Evolutionary conservation across 2,113 vertebrate species (phyloP).

Genomic region (Sorex araneus): DNA sequence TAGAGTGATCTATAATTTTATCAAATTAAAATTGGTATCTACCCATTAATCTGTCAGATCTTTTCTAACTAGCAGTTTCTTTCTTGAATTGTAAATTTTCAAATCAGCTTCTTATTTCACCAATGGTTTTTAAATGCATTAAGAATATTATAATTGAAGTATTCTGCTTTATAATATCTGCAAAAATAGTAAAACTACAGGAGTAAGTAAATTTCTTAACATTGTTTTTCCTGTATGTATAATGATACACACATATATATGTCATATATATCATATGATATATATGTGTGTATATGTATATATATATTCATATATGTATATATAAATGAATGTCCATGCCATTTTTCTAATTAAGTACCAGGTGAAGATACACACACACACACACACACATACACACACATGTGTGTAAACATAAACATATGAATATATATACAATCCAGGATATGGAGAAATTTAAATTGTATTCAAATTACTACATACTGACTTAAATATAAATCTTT

Average conservation of each 20-base stretch:
- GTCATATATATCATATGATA: no score
- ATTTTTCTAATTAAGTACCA: background rate
- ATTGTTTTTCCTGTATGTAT: no score
- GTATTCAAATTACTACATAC: background rate
- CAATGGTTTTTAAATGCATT: background rate
- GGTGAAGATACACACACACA: no score
- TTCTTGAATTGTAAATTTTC: background rate
- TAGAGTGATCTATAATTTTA: background rate
- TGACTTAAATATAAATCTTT: slow-evolving; percentile 1
- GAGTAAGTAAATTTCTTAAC: no score
- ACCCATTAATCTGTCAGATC: background rate
- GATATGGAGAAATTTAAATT: background rate
- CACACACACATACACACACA: no score
- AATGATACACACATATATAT: no score
- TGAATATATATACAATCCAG: background rate
- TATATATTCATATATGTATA: no score
- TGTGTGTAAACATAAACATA: background rate
- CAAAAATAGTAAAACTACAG: no score
- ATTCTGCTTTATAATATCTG: no score
- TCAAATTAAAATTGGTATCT: no score
- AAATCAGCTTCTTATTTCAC: background rate
- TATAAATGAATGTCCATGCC: no score
- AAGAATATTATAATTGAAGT: background rate
- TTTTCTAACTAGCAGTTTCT: background rate
- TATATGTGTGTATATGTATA: no score